phyloP scores from a whole-genome alignment of 2,797 vertebrate genomes.

The Parauchenoglanis ngamensis region DNA sequence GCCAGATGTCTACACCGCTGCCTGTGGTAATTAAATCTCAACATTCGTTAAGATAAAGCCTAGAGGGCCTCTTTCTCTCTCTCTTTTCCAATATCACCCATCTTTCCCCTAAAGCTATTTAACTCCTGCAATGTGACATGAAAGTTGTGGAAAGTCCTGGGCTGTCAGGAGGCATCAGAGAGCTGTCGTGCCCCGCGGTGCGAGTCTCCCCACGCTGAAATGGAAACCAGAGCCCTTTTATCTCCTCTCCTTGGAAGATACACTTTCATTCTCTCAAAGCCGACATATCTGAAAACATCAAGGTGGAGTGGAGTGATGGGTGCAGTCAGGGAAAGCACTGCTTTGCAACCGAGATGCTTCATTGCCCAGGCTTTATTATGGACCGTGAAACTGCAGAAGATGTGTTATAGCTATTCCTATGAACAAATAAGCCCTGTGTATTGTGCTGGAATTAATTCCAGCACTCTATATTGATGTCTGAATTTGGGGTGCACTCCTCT shows the following conservation, averaged over 20 bases:
- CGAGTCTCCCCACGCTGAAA: conserved; percentile 54
- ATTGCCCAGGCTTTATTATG: conserved; percentile 20
- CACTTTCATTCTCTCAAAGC: conserved; percentile 58
- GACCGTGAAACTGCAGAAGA: conserved; percentile 32
- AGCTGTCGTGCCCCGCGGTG: conserved; percentile 54
- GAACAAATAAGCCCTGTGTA: conserved; percentile 31
- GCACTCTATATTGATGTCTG: conserved; percentile 36
- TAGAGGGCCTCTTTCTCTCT: conserved; percentile 16
- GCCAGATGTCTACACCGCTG: conserved; percentile 38
- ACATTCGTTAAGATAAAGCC: conserved; percentile 52
- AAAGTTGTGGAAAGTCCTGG: conserved; percentile 63
- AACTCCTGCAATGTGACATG: conserved; percentile 60
- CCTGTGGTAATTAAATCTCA: conserved; percentile 48
- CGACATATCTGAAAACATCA: conserved; percentile 56
- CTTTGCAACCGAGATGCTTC: conserved; percentile 44
- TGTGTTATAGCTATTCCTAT: conserved; percentile 14
- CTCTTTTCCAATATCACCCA: conserved; percentile 48
- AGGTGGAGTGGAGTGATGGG: conserved; percentile 51
- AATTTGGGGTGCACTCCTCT: conserved; percentile 36
- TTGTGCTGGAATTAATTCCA: conserved; percentile 44
- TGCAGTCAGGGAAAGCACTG: conserved; percentile 26
- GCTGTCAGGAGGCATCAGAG: conserved; percentile 60
- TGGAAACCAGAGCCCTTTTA: conserved; percentile 59
- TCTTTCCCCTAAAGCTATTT: conserved; percentile 58
- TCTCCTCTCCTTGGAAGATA: conserved; percentile 55